phyloP scores from a whole-genome alignment of 2,797 vertebrate species.

The Thalassophryne amazonica region DNA sequence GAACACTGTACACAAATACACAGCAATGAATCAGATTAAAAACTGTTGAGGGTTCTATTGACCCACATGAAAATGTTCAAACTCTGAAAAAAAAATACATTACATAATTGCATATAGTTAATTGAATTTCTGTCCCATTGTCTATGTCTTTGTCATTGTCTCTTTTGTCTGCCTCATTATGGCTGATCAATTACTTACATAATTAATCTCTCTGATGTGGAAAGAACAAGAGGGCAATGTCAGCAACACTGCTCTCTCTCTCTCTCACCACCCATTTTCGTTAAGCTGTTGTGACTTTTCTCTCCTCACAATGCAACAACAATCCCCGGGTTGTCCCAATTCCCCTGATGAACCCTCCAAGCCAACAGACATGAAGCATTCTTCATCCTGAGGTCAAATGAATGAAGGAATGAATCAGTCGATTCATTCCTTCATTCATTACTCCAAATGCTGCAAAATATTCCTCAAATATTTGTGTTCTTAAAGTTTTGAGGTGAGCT shows the following conservation, averaged over 20 bases:
- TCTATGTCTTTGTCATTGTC: not conserved
- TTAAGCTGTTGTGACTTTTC: not conserved
- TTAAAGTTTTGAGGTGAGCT: no score
- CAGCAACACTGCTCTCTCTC: conserved; percentile 1
- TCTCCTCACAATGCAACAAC: not conserved
- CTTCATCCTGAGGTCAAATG: no score
- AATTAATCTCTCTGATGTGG: conserved; percentile 28
- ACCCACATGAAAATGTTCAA: no score
- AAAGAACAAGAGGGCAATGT: conserved; percentile 21
- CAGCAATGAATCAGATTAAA: no score
- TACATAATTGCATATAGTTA: not conserved
- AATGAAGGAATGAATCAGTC: no score
- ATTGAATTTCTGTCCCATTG: not conserved
- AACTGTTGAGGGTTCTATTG: no score
- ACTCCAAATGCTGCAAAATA: no score
- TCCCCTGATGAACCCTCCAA: not conserved
- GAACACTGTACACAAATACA: no score
- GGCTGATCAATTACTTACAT: conserved; percentile 15
- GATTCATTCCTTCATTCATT: no score
- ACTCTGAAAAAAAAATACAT: not conserved
- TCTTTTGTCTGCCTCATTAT: conserved; percentile 4
- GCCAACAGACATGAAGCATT: not conserved
- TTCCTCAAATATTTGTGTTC: no score
- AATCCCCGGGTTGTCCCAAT: not conserved
- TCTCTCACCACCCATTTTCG: not conserved